A percentile compares a stretch with the other conserved stretches of the same genome.
These are phyloP conservation scores for Hofmannophila pseudospretella DNA, from an alignment of 2,888 invertebrate genomes.

Conservation along the genomic window DNA sequence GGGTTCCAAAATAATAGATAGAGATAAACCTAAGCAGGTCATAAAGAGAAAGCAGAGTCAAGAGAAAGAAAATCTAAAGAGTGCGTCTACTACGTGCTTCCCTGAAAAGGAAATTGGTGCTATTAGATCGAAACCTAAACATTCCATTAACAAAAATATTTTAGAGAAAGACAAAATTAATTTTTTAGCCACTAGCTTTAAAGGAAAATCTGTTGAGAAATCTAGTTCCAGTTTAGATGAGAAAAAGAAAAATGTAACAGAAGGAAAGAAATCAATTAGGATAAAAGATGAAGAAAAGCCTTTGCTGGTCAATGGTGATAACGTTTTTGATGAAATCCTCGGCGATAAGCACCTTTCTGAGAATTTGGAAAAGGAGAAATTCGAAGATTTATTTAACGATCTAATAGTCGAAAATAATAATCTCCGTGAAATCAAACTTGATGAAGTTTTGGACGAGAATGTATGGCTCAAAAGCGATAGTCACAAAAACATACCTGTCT, in stretches of 20 bases:
- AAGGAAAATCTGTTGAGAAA: conserved; percentile 49
- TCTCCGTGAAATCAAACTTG: conserved; percentile 33
- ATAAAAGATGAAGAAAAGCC: conserved; percentile 27
- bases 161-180: conserved; percentile 72
- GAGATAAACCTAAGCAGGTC: conserved; percentile 50
- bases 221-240: conserved; percentile 40
- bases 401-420: conserved; percentile 41
- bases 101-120: conserved; percentile 68
- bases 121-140: conserved; percentile 72
- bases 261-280: conserved; percentile 39
- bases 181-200: conserved; percentile 62
- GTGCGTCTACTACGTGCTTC: conserved; percentile 36
- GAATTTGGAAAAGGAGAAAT: conserved; percentile 50
- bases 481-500: conserved; percentile 52
- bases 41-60: conserved; percentile 47
- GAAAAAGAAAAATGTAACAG: conserved; percentile 32
- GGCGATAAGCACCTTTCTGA: conserved; percentile 42
- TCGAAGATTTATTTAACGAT: conserved; percentile 63
- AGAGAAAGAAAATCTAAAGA: conserved; percentile 62
- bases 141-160: conserved; percentile 70
- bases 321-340: conserved; percentile 58
- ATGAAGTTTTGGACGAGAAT: conserved; percentile 26
- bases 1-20: conserved; percentile 59
- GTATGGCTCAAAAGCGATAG: conserved; percentile 42
- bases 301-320: conserved; percentile 47